Conservation (phyloP, 1,140 invertebrate species). For the Drosophila bocki region DNA sequence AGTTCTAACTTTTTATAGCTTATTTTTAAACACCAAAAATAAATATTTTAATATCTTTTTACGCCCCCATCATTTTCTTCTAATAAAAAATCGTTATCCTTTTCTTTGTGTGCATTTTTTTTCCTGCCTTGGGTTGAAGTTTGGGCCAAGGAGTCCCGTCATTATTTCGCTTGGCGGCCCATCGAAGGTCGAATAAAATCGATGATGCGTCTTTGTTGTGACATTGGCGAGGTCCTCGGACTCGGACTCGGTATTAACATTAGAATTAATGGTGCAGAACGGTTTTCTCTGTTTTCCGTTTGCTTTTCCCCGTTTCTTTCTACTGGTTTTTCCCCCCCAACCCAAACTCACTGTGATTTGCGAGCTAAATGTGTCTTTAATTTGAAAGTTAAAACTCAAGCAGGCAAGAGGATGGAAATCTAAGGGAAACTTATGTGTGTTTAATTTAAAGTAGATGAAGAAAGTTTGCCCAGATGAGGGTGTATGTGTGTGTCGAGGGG, state of each 20-base stretch:
- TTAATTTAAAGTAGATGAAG: conserved; percentile 45
- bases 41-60: too few species aligned
- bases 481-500: background rate
- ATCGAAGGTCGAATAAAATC: conserved; percentile 80
- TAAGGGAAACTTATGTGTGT: conserved; percentile 27
- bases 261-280: conserved; percentile 81
- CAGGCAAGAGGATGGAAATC: conserved; percentile 32
- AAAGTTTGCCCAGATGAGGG: conserved; percentile 8
- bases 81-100: background rate
- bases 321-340: background rate
- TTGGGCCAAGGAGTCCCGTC: conserved; percentile 43
- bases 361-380: conserved; percentile 74
- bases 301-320: conserved; percentile 31
- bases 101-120: conserved; percentile 7
- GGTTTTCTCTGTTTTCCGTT: conserved; percentile 45
- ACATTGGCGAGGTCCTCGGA: conserved; percentile 41
- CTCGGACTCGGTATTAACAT: conserved; percentile 74
- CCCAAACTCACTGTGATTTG: conserved; percentile 42
- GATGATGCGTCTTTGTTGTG: conserved; percentile 66
- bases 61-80: too few species aligned
- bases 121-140: conserved; percentile 17
- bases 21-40: background rate
- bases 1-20: too few species aligned
- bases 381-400: conserved; percentile 66
- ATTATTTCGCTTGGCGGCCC: conserved; percentile 77